These are phyloP conservation scores for Pseudomyrmex cubaensis DNA, from an alignment of 1,140 invertebrate species.

Conservation along the genomic window DNA sequence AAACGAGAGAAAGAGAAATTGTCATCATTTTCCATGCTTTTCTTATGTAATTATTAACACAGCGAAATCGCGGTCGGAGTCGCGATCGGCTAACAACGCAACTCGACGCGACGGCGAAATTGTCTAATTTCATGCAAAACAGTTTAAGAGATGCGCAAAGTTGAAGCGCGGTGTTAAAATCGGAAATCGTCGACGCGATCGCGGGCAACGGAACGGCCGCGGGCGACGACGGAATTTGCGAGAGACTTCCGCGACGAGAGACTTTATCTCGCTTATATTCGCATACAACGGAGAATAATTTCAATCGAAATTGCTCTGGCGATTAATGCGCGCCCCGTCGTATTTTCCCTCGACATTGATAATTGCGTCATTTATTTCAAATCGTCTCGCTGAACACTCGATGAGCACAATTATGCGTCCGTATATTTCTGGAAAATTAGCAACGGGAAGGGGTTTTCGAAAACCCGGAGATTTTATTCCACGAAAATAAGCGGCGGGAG, in stretches of 20 bases:
- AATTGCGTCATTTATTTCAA: neutral
- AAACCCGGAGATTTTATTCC: neutral
- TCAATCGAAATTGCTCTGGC: slow-evolving; percentile 37
- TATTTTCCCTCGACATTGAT: neutral
- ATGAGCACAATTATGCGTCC: neutral
- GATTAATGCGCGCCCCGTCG: slow-evolving; percentile 1
- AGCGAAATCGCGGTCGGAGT: neutral
- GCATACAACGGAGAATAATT: slow-evolving; percentile 12
- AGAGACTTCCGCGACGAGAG: slow-evolving; percentile 23
- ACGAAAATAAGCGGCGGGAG: slow-evolving; percentile 8
- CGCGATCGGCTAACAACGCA: neutral
- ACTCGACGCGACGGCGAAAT: neutral
- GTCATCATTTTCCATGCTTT: slow-evolving; percentile 21
- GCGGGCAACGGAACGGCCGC: slow-evolving; percentile 35
- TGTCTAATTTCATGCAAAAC: slow-evolving; percentile 52
- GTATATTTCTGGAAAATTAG: slow-evolving; percentile 5
- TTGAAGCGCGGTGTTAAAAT: slow-evolving; percentile 4
- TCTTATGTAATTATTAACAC: slow-evolving; percentile 18
- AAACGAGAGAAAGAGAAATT: neutral
- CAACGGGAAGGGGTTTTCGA: neutral
- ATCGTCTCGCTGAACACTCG: slow-evolving; percentile 9
- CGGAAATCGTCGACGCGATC: slow-evolving; percentile 38
- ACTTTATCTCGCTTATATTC: slow-evolving; percentile 18
- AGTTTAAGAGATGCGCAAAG: slow-evolving; percentile 40
- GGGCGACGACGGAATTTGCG: slow-evolving; percentile 6